Conservation (phyloP, 2,113 vertebrate species). For the Phodopus roborovskii region DNA sequence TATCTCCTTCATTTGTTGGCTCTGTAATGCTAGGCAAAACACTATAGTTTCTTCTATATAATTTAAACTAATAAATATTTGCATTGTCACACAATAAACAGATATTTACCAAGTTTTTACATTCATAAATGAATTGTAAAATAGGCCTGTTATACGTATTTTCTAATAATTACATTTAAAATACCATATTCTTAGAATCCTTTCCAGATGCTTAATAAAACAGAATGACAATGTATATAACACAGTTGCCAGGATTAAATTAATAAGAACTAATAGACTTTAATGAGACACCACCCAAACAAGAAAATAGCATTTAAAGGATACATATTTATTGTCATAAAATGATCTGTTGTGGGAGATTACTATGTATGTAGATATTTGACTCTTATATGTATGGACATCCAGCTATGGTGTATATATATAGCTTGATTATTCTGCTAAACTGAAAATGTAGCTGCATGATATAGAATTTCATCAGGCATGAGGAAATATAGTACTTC, state of each 20-base stretch:
- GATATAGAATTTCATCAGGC: not conserved
- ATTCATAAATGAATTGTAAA: not conserved
- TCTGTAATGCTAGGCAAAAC: not conserved
- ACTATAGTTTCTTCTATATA: not conserved
- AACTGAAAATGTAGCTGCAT: not conserved
- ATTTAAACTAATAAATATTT: not conserved
- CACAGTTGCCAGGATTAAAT: not conserved
- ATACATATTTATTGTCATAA: no score
- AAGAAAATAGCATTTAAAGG: not conserved
- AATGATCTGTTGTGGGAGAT: not conserved
- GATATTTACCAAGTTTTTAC: not conserved
- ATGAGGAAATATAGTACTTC: not conserved
- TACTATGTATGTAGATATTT: not conserved
- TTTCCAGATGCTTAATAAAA: not conserved
- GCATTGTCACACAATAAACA: not conserved
- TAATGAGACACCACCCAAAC: not conserved
- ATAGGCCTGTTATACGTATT: not conserved
- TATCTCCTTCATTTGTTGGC: not conserved
- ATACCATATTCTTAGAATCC: not conserved
- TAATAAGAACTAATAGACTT: not conserved
- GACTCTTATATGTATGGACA: not conserved
- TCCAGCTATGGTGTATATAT: not conserved
- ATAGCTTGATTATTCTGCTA: not conserved
- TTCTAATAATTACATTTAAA: not conserved
- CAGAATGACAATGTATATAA: not conserved